Evolutionary conservation across 2,888 invertebrate species (phyloP), one percentile per base, ranked within the genome.

Genomic region (Cataglyphis cursor): DNA sequence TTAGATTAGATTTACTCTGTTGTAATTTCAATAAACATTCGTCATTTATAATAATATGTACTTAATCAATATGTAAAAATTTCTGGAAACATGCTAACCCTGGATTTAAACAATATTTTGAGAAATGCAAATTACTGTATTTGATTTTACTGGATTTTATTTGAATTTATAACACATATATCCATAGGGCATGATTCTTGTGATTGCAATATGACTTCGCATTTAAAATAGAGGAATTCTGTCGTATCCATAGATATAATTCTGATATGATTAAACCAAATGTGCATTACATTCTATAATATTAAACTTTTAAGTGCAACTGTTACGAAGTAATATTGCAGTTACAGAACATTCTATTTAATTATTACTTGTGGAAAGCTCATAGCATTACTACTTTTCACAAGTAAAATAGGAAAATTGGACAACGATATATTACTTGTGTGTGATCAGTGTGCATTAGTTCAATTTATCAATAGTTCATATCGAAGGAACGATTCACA

Each of bases 401-500:
- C 44, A 59, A 70, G 28, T 80, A 80, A 80, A 61, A 80, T 75
- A 81, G 41, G 28, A 64, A 62, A 81, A 75, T 54, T 75, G 54
- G 62, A 81, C 65, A 81, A 83, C 61, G 59, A 57, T 81, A 31
- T 57, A 81, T 75, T 82, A 74, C 57, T 75, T 84, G 61, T 65
- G 66, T 65, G 68, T 61, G 66, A 83, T 81, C 61, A 72, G 66
- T 83, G 82, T 64, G 35, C 68, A 84, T 38, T 61, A 72, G 81
- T 83, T 83, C 64, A 80, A 78, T 80, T 76, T 80, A 70, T 72
- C 61, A 72, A 64, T 85, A 78, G 81, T 75, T 89, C 82, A 81
- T 89, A 82, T 89, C 80, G 81, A 80, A 84, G 76, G 82, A 81
- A 82, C 81, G 83, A 84, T 85, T 73, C 82, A 84, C 82, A 72